These are phyloP conservation scores for Eubasilissa splendida DNA, from an alignment of 2,888 invertebrate species.

Conservation along the genomic window DNA sequence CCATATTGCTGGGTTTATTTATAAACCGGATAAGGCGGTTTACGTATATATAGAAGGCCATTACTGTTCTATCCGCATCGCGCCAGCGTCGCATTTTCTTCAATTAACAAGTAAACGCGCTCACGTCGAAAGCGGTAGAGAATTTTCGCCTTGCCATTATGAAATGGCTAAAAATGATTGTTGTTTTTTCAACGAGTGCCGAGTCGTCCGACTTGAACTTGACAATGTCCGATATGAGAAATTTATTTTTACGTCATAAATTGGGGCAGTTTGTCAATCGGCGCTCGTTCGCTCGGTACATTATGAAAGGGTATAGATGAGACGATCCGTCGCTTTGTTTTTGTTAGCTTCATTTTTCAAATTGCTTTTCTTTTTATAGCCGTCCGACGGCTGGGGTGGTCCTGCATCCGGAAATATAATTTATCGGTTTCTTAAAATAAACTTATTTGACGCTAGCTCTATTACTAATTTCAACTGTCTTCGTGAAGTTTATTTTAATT, in stretches of 20 bases:
- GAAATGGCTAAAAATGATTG: neutral
- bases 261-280: conserved; percentile 22
- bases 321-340: conserved; percentile 1
- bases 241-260: conserved; percentile 18
- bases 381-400: neutral
- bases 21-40: conserved; percentile 17
- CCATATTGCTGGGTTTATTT: conserved; percentile 11
- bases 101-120: neutral
- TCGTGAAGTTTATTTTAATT: too few relatives aligned
- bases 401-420: conserved; percentile 14
- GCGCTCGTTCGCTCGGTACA: neutral
- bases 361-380: conserved; percentile 3
- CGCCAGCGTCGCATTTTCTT: neutral
- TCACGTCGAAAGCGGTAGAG: neutral
- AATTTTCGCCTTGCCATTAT: neutral
- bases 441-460: neutral
- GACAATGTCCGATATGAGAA: neutral
- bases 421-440: conserved; percentile 18
- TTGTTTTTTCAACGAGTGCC: neutral
- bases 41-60: conserved; percentile 18
- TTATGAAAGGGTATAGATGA: conserved; percentile 1
- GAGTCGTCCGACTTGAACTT: neutral
- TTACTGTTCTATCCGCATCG: conserved; percentile 3
- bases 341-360: conserved; percentile 8
- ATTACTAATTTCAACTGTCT: too few relatives aligned